Base-by-base conservation (phyloP, 2,113 vertebrate species). In the Melanerpes formicivorus region DNA sequence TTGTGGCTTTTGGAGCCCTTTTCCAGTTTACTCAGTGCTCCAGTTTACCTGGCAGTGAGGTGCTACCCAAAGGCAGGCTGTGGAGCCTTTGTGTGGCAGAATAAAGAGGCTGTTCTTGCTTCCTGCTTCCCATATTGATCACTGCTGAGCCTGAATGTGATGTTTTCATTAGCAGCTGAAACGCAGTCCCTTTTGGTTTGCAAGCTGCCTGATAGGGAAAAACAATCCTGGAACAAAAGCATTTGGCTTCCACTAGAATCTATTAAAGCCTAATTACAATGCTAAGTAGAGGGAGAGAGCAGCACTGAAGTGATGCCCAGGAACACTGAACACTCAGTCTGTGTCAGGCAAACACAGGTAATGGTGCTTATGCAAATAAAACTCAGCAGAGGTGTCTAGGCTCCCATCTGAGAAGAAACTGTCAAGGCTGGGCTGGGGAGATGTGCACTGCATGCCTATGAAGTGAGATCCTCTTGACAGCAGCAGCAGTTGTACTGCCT, bases 241-340 rank as follows among this genome's bases (percentile, higher is more conserved):
- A 32, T 90, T 96, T 96, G 92, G 76, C 81, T 96, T 93, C 75
- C 72, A 67, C 37, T 70, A 46, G 93, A 95, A 95, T 93, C 75
- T 23, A 75, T 95, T 88, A 95, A 93, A 90, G 40, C 79, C 64
- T 92, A 59, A 91, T 96, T 93, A 56, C 16, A 72, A 34, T 58
- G 59, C 93, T 58, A 80, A 95, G 70, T 92, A 55, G 75, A 83
- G 73, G 69, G 79, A 59, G 87, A 22, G 56, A 62, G 65, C 74
- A 81, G 92, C 73, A 89, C 59, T 65, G 67, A 81, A 90, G 88
- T 60, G 84, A 83, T 96, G 88, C 52, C 73, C 18, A 2, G 0
- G 66, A 74, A 63, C 85, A 50, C 56, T 11, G 26, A 89, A 9
- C 27, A 14, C 76, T 80, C 0, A 0, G 23, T 70, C n/a, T 77